These are phyloP conservation scores for Leuciscus idus DNA, from an alignment of 2,113 vertebrate genomes.

Conservation along the genomic window DNA sequence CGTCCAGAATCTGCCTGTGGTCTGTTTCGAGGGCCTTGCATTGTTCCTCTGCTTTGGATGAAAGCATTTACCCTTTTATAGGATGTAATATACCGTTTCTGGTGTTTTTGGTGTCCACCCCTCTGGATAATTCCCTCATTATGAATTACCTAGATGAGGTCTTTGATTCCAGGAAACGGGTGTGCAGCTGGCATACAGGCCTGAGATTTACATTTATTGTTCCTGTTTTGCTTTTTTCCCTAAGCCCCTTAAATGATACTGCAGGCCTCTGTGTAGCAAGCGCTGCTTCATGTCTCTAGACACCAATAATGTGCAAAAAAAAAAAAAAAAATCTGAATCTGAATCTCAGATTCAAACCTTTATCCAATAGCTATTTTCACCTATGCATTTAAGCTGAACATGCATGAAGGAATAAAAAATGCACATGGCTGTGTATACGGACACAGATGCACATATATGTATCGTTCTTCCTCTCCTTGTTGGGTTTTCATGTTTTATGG, in stretches of 20 bases:
- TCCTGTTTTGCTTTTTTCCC: conserved; percentile 34
- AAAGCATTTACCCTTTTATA: conserved; percentile 13
- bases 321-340: too few relatives aligned
- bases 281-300: conserved; percentile 16
- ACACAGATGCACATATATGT: neutral
- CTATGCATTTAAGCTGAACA: neutral
- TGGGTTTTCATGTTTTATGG: too few relatives aligned
- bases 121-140: conserved; percentile 35
- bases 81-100: neutral
- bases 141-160: conserved; percentile 45
- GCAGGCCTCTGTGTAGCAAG: conserved; percentile 23
- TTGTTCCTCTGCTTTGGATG: neutral
- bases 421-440: neutral
- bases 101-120: neutral
- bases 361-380: conserved; percentile 26
- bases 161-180: conserved; percentile 33
- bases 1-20: neutral
- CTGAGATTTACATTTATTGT: conserved; percentile 45
- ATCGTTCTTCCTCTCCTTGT: neutral
- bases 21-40: neutral
- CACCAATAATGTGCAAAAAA: conserved; percentile 20
- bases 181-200: conserved; percentile 36
- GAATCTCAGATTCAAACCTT: neutral
- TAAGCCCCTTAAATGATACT: conserved; percentile 36
- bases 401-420: neutral